A percentile compares a stretch with the other conserved stretches of the same genome.
phyloP scores from a whole-genome alignment of 2,888 invertebrate species.

The Conus canariensis region DNA sequence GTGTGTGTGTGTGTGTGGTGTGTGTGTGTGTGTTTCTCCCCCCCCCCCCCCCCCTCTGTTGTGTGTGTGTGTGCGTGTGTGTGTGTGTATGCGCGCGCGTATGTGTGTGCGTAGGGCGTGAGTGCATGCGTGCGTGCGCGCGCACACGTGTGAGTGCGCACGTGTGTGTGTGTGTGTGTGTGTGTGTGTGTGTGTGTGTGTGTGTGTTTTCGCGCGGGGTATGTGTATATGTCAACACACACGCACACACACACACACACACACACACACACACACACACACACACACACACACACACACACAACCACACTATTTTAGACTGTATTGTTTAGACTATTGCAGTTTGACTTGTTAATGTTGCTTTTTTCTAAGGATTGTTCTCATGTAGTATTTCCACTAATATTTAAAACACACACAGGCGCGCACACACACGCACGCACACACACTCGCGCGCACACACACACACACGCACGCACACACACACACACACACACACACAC shows the following conservation, averaged over 20 bases:
- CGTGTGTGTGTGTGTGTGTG: neutral
- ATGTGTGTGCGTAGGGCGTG: neutral
- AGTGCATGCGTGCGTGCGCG: neutral
- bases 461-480: neutral
- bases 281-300: neutral
- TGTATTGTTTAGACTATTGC: too few species aligned
- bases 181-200: neutral
- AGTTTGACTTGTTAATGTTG: too few species aligned
- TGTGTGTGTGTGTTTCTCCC: too few species aligned
- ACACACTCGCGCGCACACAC: too few species aligned
- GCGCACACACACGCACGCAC: neutral
- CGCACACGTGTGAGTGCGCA: accelerated
- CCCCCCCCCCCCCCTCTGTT: too few species aligned
- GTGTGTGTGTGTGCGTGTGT: neutral
- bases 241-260: too few species aligned
- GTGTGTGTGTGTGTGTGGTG: too few species aligned
- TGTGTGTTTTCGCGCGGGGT: neutral
- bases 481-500: neutral
- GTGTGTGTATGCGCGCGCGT: neutral
- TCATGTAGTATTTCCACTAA: too few species aligned
- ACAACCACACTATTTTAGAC: too few species aligned
- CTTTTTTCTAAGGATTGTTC: too few species aligned
- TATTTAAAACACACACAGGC: too few species aligned
- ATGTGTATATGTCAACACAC: neutral
- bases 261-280: neutral